Evolutionary conservation across 2,888 invertebrate genomes (phyloP).

Genomic region (Parasteatoda lunata): DNA sequence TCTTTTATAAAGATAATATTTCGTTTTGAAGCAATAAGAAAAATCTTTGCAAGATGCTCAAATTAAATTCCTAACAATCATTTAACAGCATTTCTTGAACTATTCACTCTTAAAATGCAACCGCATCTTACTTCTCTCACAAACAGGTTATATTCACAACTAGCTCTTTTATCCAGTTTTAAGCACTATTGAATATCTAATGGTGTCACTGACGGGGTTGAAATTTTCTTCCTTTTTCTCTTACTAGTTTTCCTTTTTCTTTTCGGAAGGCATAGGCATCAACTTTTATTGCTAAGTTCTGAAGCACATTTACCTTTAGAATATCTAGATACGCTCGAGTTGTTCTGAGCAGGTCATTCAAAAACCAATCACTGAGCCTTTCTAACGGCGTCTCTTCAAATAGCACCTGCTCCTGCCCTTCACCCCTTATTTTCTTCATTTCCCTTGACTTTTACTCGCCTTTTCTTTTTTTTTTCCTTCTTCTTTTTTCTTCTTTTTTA

Average conservation of each 20-base stretch:
- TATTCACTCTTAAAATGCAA: too few species aligned
- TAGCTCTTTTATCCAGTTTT: conserved; percentile 15
- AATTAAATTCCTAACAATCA: too few species aligned
- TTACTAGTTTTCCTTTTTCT: conserved; percentile 33
- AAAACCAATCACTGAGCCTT: conserved; percentile 59
- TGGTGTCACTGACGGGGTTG: not conserved
- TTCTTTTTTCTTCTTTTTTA: conserved; percentile 14
- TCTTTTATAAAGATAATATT: too few species aligned
- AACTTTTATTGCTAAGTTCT: conserved; percentile 60
- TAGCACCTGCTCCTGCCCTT: conserved; percentile 54
- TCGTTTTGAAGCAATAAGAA: too few species aligned
- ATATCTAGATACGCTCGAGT: conserved; percentile 51
- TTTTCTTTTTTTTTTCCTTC: conserved; percentile 12
- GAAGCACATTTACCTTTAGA: conserved; percentile 54
- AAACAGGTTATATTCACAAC: not conserved
- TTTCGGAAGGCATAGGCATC: conserved; percentile 25
- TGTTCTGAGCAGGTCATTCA: conserved; percentile 59
- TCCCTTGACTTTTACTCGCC: conserved; percentile 26
- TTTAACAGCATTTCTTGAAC: too few species aligned
- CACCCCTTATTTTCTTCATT: conserved; percentile 42
- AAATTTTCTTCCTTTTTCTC: conserved; percentile 16
- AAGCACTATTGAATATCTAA: conserved; percentile 50
- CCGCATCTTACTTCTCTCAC: too few species aligned
- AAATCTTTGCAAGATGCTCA: too few species aligned
- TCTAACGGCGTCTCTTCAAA: conserved; percentile 65